Percentiles rank a stretch among this genome's conserved stretches.
These are phyloP conservation scores for Python bivittatus DNA, from an alignment of 2,113 vertebrate genomes.

Conservation along the genomic window DNA sequence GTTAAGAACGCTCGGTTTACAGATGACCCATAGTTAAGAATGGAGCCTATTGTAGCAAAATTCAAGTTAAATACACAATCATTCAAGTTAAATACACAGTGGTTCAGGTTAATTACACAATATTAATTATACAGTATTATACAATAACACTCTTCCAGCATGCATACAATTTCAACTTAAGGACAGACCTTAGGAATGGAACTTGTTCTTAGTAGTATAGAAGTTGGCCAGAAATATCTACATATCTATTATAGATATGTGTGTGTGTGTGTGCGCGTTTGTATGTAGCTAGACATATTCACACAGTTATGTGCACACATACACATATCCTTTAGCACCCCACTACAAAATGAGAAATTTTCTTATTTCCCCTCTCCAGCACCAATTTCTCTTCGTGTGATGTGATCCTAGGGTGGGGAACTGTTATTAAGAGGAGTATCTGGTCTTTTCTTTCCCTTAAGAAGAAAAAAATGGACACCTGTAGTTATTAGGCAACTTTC, in stretches of 20 bases:
- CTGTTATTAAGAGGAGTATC: neutral
- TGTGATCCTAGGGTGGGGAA: neutral
- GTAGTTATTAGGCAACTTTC: constrained; percentile 17
- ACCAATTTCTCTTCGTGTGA: neutral
- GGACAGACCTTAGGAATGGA: no score
- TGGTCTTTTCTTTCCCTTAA: neutral
- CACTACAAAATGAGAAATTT: neutral
- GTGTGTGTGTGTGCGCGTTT: neutral
- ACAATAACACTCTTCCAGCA: no score
- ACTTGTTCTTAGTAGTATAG: no score
- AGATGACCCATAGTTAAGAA: no score
- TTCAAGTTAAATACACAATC: no score
- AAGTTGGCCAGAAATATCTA: neutral
- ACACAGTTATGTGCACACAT: neutral
- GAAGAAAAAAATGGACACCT: constrained; percentile 3
- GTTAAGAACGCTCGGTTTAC: no score
- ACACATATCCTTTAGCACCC: neutral
- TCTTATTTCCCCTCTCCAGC: neutral
- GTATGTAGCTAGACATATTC: neutral
- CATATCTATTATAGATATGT: neutral
- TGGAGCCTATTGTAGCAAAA: no score
- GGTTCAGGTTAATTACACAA: no score
- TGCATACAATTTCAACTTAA: no score
- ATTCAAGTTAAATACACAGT: no score
- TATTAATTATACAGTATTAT: no score